These are phyloP conservation scores for Piaya cayana DNA, from an alignment of 2,113 vertebrate species.

Conservation along the genomic window DNA sequence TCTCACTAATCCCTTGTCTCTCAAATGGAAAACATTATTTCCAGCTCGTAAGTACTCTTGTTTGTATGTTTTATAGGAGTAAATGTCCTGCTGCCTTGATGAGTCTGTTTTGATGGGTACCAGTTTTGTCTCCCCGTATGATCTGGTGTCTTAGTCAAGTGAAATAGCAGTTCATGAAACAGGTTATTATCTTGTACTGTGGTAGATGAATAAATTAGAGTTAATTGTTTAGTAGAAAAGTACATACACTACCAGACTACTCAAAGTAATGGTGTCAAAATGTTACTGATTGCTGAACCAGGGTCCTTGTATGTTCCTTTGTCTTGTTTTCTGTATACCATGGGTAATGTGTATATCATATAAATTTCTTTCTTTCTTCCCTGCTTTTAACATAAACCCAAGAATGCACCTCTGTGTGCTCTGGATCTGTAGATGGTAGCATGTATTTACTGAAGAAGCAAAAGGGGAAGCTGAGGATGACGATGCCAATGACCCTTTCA, in stretches of 20 bases:
- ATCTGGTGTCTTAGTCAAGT: background rate
- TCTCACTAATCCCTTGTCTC: background rate
- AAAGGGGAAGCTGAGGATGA: conserved; percentile 71
- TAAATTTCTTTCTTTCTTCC: background rate
- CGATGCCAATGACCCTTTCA: conserved; percentile 78
- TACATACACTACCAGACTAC: background rate
- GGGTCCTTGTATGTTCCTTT: background rate
- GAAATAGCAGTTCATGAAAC: background rate
- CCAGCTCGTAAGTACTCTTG: background rate
- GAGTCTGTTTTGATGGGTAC: background rate
- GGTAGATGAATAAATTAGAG: background rate
- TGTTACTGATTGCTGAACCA: background rate
- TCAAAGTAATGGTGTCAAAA: background rate
- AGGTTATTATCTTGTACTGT: background rate
- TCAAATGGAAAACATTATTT: background rate
- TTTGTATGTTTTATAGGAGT: background rate
- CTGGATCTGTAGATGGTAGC: conserved; percentile 78
- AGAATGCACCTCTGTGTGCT: conserved; percentile 61
- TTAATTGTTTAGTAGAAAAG: background rate
- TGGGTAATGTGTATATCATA: background rate
- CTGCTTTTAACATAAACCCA: background rate
- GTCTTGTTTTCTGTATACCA: background rate
- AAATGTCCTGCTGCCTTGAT: background rate
- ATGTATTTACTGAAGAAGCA: conserved; percentile 45
- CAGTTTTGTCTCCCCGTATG: background rate